Base-by-base conservation (phyloP, 2,888 invertebrate species). In the Ormyrus rosae region DNA sequence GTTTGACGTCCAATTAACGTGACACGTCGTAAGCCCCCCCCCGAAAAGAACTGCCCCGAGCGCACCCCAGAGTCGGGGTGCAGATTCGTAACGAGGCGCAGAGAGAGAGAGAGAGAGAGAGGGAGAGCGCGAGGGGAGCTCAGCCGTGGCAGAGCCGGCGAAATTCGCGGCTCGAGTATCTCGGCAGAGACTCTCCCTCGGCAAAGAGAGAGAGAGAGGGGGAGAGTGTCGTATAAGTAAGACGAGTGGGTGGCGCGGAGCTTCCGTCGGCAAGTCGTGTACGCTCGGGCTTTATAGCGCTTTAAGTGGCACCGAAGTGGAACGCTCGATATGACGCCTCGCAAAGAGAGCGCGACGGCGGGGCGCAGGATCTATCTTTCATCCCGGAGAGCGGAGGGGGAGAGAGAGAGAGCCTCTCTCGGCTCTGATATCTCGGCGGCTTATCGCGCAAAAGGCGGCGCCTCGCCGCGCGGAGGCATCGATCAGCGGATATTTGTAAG, bases 231-330 rank as follows among this genome's bases (percentile, higher is more conserved):
- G 6, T 34, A 34, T 34, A 34, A 34, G 34, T 34, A 34, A 34
- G 34, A 34, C 34, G 34, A 34, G 34, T 34, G 34, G 34, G 34
- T 34, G 34, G 34, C 34, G 34, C 34, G 34, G 19, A 78, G 70
- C 77, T 71, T 78, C 71, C 71, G 77, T 65, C 63, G 69, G 64
- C 76, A 61, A 75, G 74, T 60, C 68, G 53, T 67, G 75, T 50
- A 69, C 69, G 10, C 68, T 53, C 76, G 69, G 68, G 46, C 65
- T 77, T 77, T 71, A 70, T 45, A 64, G 70, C 58, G 69, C 76
- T 63, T 63, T 69, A 83, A 84, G 83, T 84, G 83, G 69, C 80
- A 81, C 81, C 84, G 81, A 86, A 85, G 84, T 84, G 85, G 84
- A 84, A 84, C 84, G 84, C 83, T 84, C 83, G 84, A 85, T 83